These are phyloP conservation scores for Caenorhabditis japonica DNA, from an alignment of 2,888 invertebrate species.

Conservation along the genomic window DNA sequence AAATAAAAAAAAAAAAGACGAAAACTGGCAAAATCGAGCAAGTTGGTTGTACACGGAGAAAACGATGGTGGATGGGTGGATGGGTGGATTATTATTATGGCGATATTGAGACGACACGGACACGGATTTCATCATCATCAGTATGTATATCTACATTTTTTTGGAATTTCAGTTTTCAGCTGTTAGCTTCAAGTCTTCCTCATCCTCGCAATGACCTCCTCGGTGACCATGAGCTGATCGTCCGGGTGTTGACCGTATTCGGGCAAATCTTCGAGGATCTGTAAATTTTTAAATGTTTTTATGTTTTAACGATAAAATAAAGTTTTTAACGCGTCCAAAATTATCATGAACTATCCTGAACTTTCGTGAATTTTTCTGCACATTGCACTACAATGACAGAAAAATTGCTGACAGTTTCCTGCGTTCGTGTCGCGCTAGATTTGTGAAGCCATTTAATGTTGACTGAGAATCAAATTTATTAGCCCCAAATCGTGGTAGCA, in stretches of 20 bases:
- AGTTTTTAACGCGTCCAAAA: not conserved
- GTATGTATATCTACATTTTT: too few species aligned
- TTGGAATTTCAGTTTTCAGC: too few species aligned
- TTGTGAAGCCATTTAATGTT: too few species aligned
- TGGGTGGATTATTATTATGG: slow-evolving; percentile 19
- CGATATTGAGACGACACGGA: slow-evolving; percentile 9
- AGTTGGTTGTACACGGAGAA: slow-evolving; percentile 24
- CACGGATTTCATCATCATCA: not conserved
- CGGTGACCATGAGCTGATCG: slow-evolving; percentile 53
- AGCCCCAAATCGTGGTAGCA: too few species aligned
- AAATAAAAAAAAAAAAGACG: not conserved
- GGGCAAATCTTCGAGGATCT: slow-evolving; percentile 61
- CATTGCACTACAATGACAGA: too few species aligned
- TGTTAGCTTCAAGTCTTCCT: slow-evolving; percentile 28
- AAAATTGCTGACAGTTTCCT: too few species aligned
- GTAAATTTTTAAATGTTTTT: slow-evolving; percentile 7
- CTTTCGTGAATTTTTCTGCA: too few species aligned
- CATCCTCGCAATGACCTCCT: slow-evolving; percentile 54
- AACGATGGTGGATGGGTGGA: too few species aligned
- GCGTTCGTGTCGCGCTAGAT: too few species aligned
- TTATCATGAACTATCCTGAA: too few species aligned
- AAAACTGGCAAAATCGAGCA: not conserved
- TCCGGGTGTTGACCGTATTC: slow-evolving; percentile 55
- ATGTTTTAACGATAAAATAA: not conserved
- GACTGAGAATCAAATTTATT: too few species aligned